A percentile compares a stretch with the other conserved stretches of the same genome.
Evolutionary conservation across 2,113 vertebrate species (phyloP).

Genomic region (Neotoma lepida): DNA sequence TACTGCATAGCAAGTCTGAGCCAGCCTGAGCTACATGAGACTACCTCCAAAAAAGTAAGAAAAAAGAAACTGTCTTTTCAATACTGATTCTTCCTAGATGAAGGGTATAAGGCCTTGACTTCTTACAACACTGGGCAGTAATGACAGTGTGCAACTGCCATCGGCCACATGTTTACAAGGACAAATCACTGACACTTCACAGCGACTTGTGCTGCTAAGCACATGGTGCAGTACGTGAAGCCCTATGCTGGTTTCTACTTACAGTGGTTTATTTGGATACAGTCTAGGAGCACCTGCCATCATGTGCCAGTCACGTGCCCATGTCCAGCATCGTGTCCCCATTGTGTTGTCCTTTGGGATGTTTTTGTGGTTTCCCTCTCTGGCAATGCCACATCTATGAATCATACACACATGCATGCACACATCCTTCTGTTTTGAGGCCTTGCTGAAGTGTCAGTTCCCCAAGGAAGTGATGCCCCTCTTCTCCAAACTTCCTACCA

Average conservation of each 20-base stretch:
- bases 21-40: background rate
- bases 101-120: background rate
- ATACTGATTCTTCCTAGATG: background rate
- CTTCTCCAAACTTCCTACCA: background rate
- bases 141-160: background rate
- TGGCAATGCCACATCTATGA: background rate
- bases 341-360: rapidly evolving
- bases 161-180: background rate
- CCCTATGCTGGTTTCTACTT: too few species aligned
- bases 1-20: too few species aligned
- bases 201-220: too few species aligned
- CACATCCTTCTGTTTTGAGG: background rate
- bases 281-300: background rate
- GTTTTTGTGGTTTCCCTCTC: background rate
- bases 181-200: background rate
- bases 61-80: background rate
- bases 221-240: too few species aligned
- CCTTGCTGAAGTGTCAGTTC: background rate
- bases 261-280: rapidly evolving
- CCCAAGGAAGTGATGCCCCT: background rate
- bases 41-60: background rate
- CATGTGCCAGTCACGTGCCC: too few species aligned
- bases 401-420: background rate
- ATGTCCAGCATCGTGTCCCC: background rate
- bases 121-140: background rate